A percentile compares a stretch with the other conserved stretches of the same genome.
Evolutionary conservation across 2,797 vertebrate genomes (phyloP).

Genomic region (Brachyrhaphis roseni): DNA sequence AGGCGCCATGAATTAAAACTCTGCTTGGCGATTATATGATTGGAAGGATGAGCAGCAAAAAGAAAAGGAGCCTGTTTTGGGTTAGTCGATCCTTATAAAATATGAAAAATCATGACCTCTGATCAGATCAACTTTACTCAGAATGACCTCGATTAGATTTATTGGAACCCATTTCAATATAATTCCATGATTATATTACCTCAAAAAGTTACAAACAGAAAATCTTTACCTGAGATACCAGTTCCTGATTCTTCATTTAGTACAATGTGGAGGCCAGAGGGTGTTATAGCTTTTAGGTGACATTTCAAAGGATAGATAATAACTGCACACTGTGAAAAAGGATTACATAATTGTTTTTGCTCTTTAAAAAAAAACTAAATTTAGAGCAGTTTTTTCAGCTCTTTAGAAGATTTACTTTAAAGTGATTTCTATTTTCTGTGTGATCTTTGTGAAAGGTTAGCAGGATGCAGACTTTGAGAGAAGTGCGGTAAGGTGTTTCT

Average conservation of each 20-base stretch:
- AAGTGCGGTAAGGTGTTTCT: background rate
- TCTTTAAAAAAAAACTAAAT: background rate
- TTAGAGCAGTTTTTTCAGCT: background rate
- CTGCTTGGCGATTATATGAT: background rate
- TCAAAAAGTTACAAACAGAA: background rate
- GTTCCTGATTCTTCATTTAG: background rate
- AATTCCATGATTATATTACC: background rate
- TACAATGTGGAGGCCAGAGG: background rate
- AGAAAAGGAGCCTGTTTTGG: background rate
- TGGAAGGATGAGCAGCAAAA: too few relatives aligned
- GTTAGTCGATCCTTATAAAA: background rate
- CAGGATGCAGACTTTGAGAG: background rate
- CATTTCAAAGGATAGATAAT: background rate
- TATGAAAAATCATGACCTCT: background rate
- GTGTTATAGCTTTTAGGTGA: background rate
- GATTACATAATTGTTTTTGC: background rate
- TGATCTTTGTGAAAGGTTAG: constrained; percentile 10
- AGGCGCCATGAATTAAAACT: background rate
- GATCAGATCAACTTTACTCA: background rate
- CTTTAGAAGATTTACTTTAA: background rate
- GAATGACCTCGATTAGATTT: background rate
- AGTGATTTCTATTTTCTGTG: background rate
- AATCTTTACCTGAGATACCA: background rate
- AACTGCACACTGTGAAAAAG: background rate
- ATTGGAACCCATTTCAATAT: background rate